Evolutionary conservation across 2,113 vertebrate species (phyloP).

Genomic region (Scortum barcoo): DNA sequence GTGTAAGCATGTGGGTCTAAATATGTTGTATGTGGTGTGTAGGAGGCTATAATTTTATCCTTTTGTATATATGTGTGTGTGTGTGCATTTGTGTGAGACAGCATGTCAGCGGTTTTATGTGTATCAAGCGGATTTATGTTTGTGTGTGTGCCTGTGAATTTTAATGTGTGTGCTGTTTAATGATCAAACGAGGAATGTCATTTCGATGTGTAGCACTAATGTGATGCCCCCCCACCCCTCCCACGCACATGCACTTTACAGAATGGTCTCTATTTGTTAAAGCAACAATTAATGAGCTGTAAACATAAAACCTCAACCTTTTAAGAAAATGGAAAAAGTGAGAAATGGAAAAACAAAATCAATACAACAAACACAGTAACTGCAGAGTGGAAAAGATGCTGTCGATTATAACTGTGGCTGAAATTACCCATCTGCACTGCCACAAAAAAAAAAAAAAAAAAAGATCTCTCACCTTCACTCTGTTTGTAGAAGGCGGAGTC

Average conservation of each 20-base stretch:
- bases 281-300: conserved; percentile 31
- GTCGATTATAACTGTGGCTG: conserved; percentile 22
- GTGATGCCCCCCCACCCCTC: not conserved
- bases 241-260: not conserved
- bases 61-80: no score
- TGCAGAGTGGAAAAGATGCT: conserved; percentile 30
- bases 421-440: conserved; percentile 26
- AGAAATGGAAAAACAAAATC: conserved; percentile 9
- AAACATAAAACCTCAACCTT: conserved; percentile 34
- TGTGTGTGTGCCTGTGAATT: conserved; percentile 4
- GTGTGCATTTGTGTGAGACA: conserved; percentile 16
- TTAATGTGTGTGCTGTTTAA: conserved; percentile 21
- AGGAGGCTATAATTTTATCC: conserved; percentile 28
- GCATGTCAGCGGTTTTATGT: conserved; percentile 9
- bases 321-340: conserved; percentile 32
- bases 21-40: conserved; percentile 14
- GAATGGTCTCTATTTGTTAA: conserved; percentile 5
- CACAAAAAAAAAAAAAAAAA: no score
- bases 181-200: conserved; percentile 14
- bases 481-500: conserved; percentile 94
- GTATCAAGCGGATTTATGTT: conserved; percentile 5
- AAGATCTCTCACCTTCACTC: conserved; percentile 91
- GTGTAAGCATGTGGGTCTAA: not conserved
- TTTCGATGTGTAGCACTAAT: not conserved
- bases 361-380: not conserved